A percentile compares a stretch with the other conserved stretches of the same genome.
Conservation (phyloP, 2,888 invertebrate species). For the Harmothoe impar region DNA sequence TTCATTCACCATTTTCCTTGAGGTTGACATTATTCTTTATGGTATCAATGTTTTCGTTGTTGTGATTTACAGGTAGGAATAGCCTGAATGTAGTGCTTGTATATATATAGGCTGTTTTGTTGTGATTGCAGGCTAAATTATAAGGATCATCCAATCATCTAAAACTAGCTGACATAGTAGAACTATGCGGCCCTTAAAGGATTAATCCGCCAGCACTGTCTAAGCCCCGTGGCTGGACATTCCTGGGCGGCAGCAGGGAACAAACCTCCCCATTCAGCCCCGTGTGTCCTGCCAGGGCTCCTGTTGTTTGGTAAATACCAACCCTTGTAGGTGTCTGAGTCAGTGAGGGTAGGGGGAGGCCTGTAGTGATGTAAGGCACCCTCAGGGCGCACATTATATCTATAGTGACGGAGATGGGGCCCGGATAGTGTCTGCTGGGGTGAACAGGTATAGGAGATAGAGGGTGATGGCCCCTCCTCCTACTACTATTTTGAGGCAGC, state of each 20-base stretch:
- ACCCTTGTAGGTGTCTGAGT: neutral
- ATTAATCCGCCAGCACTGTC: neutral
- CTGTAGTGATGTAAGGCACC: neutral
- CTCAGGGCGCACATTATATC: neutral
- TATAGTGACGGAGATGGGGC: neutral
- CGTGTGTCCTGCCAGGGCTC: neutral
- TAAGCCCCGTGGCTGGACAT: neutral
- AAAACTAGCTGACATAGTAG: too few relatives aligned
- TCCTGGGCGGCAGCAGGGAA: neutral
- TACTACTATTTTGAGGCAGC: too few relatives aligned
- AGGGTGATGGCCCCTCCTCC: too few relatives aligned
- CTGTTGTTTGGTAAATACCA: conserved; percentile 19
- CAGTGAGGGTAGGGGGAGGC: neutral
- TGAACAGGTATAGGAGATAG: neutral
- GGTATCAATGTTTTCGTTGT: too few relatives aligned
- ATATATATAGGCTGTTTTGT: too few relatives aligned
- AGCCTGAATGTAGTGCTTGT: too few relatives aligned
- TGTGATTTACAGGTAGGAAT: too few relatives aligned
- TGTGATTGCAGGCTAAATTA: too few relatives aligned
- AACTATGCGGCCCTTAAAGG: too few relatives aligned
- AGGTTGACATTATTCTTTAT: too few relatives aligned
- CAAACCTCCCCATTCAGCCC: neutral
- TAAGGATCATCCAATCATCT: too few relatives aligned
- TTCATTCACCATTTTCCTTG: too few relatives aligned
- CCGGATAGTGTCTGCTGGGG: neutral